Base-by-base conservation (phyloP, 2,113 vertebrate species). In the Cryptoleucopteryx plumbea region DNA sequence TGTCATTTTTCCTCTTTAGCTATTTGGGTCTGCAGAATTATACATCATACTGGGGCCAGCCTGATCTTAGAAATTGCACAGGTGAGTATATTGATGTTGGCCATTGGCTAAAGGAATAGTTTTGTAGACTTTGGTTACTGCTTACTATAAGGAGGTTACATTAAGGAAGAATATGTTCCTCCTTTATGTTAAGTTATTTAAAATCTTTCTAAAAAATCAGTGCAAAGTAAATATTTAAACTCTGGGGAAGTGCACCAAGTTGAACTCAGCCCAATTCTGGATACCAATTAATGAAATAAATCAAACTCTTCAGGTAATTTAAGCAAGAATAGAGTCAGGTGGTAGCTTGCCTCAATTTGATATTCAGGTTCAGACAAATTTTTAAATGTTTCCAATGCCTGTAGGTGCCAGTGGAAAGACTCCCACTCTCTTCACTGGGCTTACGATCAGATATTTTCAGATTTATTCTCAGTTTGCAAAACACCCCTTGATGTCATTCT, bases 41-140 rank as follows among this genome's bases (percentile, higher is more conserved):
- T 62, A 97, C 97, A 6, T 98, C 98, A 38, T 97, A 91, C 71
- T 99, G 99, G 99, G 98, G 97, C 9, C 36, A 91, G 10, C 96
- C 98, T 40, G 98, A 99, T 95, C 9, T 98, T 80, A 97, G 95
- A 43, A 99, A 99, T 80, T 99, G 99, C 96, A 98, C 98, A 88
- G 97, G 98, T 98, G 53, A 53, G 98, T 97, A 52, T 67, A 87
- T 8, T 31, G 59, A 32, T 92, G 97, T 97, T 82, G 47, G 15
- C 81, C 75, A 74, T 70, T 58, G 31, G 19, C 50, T 84, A 29
- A 82, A 63, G 36, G 23, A 83, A 13, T 62, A 68, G 40, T 65
- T 61, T 84, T 75, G 21, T 81, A 58, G n/a, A 26, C 23, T 66
- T 89, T 47, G 16, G 3, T 68, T 79, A n/a, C 56, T 82, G 29